Evolutionary conservation across 2,888 invertebrate species (phyloP), one percentile per base, ranked within the genome.

Genomic region (Sialis fuliginosa): DNA sequence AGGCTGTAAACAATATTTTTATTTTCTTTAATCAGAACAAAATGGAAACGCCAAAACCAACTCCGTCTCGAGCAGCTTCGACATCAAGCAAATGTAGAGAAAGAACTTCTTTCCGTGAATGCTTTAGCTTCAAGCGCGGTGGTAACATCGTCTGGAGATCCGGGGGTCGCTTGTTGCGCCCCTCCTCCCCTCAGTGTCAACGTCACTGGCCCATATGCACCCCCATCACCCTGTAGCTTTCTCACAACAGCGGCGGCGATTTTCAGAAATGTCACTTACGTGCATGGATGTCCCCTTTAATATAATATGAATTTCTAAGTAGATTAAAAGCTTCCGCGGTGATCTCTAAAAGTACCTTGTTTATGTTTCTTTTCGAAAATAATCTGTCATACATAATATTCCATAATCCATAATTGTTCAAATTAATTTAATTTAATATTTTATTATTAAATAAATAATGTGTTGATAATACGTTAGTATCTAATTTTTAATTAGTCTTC

Each of bases 31-130:
- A 61, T 13, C 58, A 87, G 87, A 62, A 88, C 87, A 48, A 87
- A 87, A 67, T 88, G 87, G 87, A 88, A 88, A 66, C 75, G 87
- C 0, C 87, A 88, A 61, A 91, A 90, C 63, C 91, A 91, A 58
- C 69, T 90, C 42, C 76, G 89, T 0, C 59, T 89, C 47, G 89
- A 90, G 58, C 89, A 90, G 59, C 65, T 90, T 6, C 78, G 90
- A 0, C 87, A 89, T 59, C 87, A 89, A 60, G 85, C 87, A 31
- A 78, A 79, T 8, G 74, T 78, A 43, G 83, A 83, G 57, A 85
- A 85, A 59, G 79, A 80, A 54, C 59, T 74, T 12, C 62, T 77
- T 46, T 59, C 58, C 41, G 54, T 58, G 8, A 56, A 59, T 9
- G 55, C 54, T 49, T 32, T 50, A 35, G 47, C 54, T 44, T 48